Conservation (phyloP, 2,113 vertebrate species). For the Onychorhynchus coronatus region DNA sequence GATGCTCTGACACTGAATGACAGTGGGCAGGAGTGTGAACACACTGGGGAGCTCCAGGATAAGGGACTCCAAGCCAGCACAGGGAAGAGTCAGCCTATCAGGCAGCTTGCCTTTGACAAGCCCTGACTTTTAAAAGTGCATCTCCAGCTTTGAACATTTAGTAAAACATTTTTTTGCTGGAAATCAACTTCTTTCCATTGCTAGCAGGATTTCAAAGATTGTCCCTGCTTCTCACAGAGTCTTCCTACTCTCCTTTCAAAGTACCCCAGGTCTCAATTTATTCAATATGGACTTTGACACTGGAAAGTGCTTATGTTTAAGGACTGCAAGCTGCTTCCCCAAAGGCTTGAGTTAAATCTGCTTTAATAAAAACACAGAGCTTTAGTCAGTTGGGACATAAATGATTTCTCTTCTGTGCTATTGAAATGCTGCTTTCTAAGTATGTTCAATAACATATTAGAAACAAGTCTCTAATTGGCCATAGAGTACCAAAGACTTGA, state of each 20-base stretch:
- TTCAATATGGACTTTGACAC: neutral
- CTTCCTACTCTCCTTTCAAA: neutral
- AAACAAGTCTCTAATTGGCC: constrained; percentile 36
- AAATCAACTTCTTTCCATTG: neutral
- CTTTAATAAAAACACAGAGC: constrained; percentile 49
- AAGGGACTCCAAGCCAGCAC: neutral
- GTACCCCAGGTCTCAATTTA: neutral
- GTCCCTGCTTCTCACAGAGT: neutral
- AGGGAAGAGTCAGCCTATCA: neutral
- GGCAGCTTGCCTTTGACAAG: neutral
- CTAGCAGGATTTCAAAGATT: neutral
- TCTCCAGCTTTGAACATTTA: neutral
- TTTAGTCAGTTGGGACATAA: constrained; percentile 32
- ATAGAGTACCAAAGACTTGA: neutral
- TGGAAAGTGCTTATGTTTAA: neutral
- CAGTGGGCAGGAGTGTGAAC: neutral
- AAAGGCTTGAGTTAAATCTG: constrained; percentile 10
- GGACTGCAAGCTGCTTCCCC: neutral
- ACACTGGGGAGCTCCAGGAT: neutral
- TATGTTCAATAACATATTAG: neutral
- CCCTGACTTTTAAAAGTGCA: neutral
- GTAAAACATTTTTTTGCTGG: too few relatives aligned
- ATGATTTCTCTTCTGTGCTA: constrained; percentile 30
- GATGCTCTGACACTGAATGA: neutral
- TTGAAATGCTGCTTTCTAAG: constrained; percentile 14